Evolutionary conservation across 2,797 vertebrate genomes (phyloP).

Genomic region (Bradypodion pumilum): DNA sequence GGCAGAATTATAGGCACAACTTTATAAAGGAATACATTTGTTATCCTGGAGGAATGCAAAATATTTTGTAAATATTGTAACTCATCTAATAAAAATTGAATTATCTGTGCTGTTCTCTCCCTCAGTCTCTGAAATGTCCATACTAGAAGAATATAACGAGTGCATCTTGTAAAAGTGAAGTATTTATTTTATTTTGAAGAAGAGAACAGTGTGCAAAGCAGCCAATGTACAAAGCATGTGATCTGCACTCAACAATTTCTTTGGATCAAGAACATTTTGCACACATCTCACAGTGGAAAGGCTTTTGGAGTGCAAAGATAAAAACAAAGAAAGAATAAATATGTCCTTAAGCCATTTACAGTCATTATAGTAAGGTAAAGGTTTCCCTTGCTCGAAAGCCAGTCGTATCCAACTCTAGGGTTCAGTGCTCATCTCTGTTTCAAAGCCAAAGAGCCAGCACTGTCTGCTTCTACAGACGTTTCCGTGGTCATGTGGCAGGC

Average conservation of each 20-base stretch:
- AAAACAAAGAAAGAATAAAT: background rate
- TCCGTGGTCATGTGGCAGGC: too few species aligned
- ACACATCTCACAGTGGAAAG: background rate
- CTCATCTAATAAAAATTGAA: background rate
- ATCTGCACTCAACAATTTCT: background rate
- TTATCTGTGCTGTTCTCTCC: background rate
- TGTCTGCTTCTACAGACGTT: too few species aligned
- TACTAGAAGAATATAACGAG: background rate
- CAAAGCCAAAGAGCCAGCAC: too few species aligned
- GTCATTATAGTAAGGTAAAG: constrained; percentile 3
- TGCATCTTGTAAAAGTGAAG: background rate
- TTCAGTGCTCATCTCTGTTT: too few species aligned
- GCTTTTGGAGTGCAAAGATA: background rate
- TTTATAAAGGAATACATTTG: background rate
- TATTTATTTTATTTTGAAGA: background rate
- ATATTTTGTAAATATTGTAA: background rate
- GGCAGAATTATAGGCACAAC: background rate
- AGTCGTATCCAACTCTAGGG: too few species aligned
- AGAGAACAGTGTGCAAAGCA: background rate
- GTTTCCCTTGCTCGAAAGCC: too few species aligned
- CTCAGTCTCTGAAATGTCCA: background rate
- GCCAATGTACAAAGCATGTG: background rate
- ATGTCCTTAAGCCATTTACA: background rate
- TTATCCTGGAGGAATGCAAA: background rate
- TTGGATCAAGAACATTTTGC: background rate